Evolutionary conservation across 2,888 invertebrate species (phyloP).

Genomic region (Cryptocephalus primarius): DNA sequence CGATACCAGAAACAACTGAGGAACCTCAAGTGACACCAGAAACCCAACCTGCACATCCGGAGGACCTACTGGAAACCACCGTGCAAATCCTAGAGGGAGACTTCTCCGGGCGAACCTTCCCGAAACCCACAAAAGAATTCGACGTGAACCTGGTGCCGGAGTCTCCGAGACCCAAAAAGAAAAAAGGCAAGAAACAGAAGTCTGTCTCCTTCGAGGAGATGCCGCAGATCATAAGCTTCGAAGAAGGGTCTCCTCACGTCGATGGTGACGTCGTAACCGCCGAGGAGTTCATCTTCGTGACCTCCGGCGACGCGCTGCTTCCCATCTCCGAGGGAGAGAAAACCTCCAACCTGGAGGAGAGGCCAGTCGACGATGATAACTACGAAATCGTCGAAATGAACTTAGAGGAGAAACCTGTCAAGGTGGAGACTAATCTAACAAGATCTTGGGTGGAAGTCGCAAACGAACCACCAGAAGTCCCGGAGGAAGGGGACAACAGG

Average conservation of each 20-base stretch:
- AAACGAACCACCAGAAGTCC: not conserved
- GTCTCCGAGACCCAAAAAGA: constrained; percentile 7
- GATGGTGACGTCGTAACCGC: constrained; percentile 18
- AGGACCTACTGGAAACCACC: too few relatives aligned
- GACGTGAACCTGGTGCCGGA: not conserved
- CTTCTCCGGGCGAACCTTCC: not conserved
- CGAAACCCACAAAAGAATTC: too few relatives aligned
- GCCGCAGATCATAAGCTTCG: constrained; percentile 23
- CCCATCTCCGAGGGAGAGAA: too few relatives aligned
- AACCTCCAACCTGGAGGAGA: too few relatives aligned
- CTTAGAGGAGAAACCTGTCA: too few relatives aligned
- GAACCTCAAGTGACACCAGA: too few relatives aligned
- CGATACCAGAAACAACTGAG: not conserved
- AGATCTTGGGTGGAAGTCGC: not conserved
- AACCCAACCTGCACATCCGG: too few relatives aligned
- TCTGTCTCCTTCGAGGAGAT: constrained; percentile 31
- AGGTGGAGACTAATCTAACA: not conserved
- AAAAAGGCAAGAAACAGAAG: constrained; percentile 24
- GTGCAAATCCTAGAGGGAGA: too few relatives aligned
- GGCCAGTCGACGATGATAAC: constrained; percentile 1
- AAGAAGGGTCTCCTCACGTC: constrained; percentile 8
- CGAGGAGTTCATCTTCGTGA: constrained; percentile 24
- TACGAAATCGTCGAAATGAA: constrained; percentile 2
- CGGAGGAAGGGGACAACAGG: not conserved
- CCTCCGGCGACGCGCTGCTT: constrained; percentile 4